Conservation (phyloP, 2,888 invertebrate genomes). For the Melieria crassipennis region DNA sequence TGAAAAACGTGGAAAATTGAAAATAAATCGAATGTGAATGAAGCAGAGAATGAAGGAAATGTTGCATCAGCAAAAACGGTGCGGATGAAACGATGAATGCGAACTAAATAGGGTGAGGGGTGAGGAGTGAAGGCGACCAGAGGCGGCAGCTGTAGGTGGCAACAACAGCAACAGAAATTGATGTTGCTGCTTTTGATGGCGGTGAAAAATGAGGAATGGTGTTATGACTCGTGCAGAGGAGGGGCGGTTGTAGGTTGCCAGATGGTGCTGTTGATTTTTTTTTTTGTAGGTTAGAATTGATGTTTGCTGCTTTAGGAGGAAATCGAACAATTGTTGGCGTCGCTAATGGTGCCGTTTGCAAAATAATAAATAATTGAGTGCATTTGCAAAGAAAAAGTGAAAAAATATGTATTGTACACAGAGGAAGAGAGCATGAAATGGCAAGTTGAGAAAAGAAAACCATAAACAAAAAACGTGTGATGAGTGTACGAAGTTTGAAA, state of each 20-base stretch:
- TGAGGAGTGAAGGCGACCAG: too few relatives aligned
- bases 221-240: not conserved
- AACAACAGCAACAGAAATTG: too few relatives aligned
- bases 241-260: not conserved
- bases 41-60: not conserved
- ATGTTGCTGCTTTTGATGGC: too few relatives aligned
- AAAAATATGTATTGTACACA: not conserved
- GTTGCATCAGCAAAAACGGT: not conserved
- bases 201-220: too few relatives aligned
- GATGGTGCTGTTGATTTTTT: not conserved
- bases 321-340: too few relatives aligned
- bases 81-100: too few relatives aligned
- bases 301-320: not conserved
- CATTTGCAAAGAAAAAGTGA: not conserved
- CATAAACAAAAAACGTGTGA: not conserved
- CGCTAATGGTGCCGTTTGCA: not conserved
- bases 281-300: not conserved
- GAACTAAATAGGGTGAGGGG: too few relatives aligned
- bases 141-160: too few relatives aligned
- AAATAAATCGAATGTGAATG: conserved; percentile 57
- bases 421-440: not conserved
- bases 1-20: conserved; percentile 57
- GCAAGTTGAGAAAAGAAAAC: not conserved
- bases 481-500: not conserved
- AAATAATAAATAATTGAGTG: not conserved